These are phyloP conservation scores for Helicoverpa armigera DNA, from an alignment of 1,140 invertebrate species.

Conservation along the genomic window DNA sequence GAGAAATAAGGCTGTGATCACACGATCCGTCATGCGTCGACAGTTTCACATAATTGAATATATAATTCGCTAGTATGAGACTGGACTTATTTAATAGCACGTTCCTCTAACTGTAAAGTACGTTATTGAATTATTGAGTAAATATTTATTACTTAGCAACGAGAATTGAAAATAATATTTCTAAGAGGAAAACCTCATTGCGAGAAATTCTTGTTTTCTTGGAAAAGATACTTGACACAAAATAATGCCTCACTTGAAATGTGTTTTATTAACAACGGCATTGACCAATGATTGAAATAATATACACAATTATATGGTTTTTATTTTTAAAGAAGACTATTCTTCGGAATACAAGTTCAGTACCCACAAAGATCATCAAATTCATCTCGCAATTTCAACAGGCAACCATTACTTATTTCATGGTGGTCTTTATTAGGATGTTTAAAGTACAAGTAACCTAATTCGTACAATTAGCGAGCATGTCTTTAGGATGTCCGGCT, in stretches of 20 bases:
- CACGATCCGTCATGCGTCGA: slow-evolving; percentile 33
- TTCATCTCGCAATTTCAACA: too few species aligned
- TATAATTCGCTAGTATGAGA: not conserved
- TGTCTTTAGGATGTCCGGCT: slow-evolving; percentile 19
- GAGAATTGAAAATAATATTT: not conserved
- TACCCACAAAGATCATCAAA: too few species aligned
- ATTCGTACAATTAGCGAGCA: not conserved
- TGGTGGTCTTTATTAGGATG: not conserved
- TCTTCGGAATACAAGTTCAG: too few species aligned
- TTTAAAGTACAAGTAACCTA: not conserved
- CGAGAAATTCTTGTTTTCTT: too few species aligned
- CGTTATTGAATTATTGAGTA: not conserved
- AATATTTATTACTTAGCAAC: not conserved
- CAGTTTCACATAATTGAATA: slow-evolving; percentile 25
- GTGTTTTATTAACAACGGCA: too few species aligned
- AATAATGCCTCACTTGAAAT: too few species aligned
- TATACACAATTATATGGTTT: too few species aligned
- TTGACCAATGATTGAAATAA: too few species aligned
- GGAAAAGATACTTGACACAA: too few species aligned
- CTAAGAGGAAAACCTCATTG: too few species aligned
- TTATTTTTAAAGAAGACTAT: too few species aligned
- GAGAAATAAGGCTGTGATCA: slow-evolving; percentile 32
- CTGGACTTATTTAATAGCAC: slow-evolving; percentile 2
- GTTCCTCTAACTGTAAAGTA: slow-evolving; percentile 1
- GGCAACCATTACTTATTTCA: too few species aligned